Conservation (phyloP, 2,888 invertebrate species). For the Leucania comma region DNA sequence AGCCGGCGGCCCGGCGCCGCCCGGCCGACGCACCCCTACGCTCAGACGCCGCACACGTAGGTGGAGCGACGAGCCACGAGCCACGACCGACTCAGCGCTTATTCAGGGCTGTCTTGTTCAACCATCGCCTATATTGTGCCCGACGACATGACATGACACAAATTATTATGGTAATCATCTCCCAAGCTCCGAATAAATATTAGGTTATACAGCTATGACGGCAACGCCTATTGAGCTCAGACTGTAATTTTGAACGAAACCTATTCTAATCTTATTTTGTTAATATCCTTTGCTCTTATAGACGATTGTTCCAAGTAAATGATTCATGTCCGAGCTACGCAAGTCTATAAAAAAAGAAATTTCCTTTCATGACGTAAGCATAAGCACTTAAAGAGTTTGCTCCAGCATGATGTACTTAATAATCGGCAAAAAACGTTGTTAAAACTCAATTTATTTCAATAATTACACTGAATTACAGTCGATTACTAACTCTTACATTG, state of each 20-base stretch:
- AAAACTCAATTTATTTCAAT: constrained; percentile 5
- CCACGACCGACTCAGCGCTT: constrained; percentile 66
- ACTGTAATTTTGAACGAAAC: constrained; percentile 40
- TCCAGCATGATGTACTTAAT: constrained; percentile 18
- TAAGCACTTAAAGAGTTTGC: constrained; percentile 23
- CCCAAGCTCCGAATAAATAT: constrained; percentile 57
- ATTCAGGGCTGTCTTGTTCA: constrained; percentile 66
- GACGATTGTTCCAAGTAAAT: constrained; percentile 34
- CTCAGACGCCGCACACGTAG: constrained; percentile 69
- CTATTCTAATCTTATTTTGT: constrained; percentile 46
- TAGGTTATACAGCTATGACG: constrained; percentile 35
- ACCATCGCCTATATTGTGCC: constrained; percentile 63
- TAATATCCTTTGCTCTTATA: constrained; percentile 43
- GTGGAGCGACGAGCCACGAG: constrained; percentile 47
- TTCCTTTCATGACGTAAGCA: constrained; percentile 41
- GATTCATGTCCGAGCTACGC: constrained; percentile 37
- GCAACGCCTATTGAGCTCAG: constrained; percentile 37
- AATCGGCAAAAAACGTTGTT: constrained; percentile 13
- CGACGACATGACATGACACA: constrained; percentile 70
- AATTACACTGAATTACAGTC: constrained; percentile 5
- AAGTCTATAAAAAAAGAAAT: constrained; percentile 27
- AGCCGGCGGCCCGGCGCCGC: constrained; percentile 88
- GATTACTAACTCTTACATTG: neutral
- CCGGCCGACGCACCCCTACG: constrained; percentile 77
- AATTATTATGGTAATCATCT: constrained; percentile 73